Evolutionary conservation across 2,113 vertebrate species (phyloP), one percentile per base, ranked within the genome.

Genomic region (Chloropsis cyanopogon): DNA sequence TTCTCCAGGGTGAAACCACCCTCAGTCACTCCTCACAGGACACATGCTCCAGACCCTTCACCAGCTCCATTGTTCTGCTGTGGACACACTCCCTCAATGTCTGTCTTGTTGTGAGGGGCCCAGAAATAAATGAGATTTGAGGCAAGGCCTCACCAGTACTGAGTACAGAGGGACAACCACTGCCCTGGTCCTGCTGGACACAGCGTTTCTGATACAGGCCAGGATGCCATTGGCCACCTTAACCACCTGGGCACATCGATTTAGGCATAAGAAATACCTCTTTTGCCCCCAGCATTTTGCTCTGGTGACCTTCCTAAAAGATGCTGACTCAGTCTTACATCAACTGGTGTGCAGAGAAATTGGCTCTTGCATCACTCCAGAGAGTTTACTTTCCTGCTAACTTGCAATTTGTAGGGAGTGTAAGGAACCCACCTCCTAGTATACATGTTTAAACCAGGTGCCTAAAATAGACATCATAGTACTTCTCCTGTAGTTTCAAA

Each of bases 1-100:
- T 63, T 28, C 35, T 37, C 4, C 35, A 66, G 18, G 1, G 9
- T 71, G 15, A 39, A 60, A 60, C 26, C 16, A 57, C 0, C 6
- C 2, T 59, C 42, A 72, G 35, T 21, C 0, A 0, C 24, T 84
- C 4, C 26, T 60, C 8, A 5, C 1, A 26, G 15, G 19, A 14
- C 12, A 14, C 64, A 15, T 39, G 5, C 35, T 83, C 6, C 1
- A 60, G 17, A 14, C 3, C 14, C 9, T 33, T 64, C 9, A 6
- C 44, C 42, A 59, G 19, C 13, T 44, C 37, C 0, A 0, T 16
- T 47, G 22, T 13, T 1, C 9, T 46, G 42, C 42, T 75, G 0
- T 80, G 63, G 25, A 42, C 9, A 7, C 0, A 0, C 10, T 63
- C 2, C 10, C 24, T 83, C n/a, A 20, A 0, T 25, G 11, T 71